Conservation (phyloP, 2,113 vertebrate species). For the Ploceus nigricollis region DNA sequence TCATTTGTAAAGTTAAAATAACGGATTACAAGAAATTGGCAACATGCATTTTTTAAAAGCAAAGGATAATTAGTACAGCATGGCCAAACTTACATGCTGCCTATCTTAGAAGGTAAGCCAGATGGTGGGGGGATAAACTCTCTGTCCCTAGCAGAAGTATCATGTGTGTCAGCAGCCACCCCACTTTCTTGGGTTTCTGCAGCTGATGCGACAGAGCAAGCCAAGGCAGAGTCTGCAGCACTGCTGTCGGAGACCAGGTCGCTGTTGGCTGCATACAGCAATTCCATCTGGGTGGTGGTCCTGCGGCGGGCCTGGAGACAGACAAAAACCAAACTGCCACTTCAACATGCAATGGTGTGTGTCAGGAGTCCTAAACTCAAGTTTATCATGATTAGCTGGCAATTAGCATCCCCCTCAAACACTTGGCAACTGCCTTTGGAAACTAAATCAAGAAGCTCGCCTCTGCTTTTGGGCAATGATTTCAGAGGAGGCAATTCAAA, state of each 20-base stretch:
- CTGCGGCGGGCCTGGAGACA: constrained; percentile 86
- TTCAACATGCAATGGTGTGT: not conserved
- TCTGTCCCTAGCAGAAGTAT: constrained; percentile 78
- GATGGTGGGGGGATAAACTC: constrained; percentile 76
- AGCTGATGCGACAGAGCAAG: constrained; percentile 65
- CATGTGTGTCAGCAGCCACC: constrained; percentile 63
- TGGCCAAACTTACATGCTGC: constrained; percentile 85
- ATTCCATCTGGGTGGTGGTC: constrained; percentile 95
- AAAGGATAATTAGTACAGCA: constrained; percentile 68
- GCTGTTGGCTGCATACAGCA: constrained; percentile 89
- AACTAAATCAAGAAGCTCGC: not conserved
- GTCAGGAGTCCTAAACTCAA: not conserved
- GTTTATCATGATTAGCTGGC: not conserved
- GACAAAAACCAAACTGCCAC: not conserved
- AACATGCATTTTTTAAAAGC: constrained; percentile 67
- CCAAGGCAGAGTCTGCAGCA: constrained; percentile 73
- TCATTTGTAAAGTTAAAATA: not conserved
- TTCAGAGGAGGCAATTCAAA: not conserved
- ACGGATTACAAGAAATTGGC: constrained; percentile 42
- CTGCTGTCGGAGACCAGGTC: constrained; percentile 76
- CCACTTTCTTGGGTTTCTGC: constrained; percentile 75
- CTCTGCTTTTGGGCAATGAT: not conserved
- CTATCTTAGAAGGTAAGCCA: constrained; percentile 80
- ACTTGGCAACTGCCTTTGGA: not conserved
- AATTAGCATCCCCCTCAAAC: not conserved